A percentile compares a stretch with the other conserved stretches of the same genome.
Conservation (phyloP, 1,140 invertebrate species). For the Heliconius nattereri region DNA sequence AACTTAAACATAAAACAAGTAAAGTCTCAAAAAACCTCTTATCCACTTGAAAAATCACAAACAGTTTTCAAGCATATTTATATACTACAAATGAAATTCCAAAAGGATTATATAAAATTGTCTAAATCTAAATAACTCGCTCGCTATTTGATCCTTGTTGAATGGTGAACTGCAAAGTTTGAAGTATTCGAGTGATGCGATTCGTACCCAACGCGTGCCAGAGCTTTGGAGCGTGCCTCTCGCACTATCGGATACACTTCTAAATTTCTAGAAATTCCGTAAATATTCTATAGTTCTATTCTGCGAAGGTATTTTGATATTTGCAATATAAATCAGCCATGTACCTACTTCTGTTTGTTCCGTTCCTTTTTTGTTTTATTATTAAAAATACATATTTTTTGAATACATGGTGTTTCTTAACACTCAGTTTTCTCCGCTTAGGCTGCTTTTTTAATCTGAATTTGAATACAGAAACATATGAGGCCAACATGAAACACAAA, state of each 20-base stretch:
- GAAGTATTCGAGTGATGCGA: slow-evolving; percentile 2
- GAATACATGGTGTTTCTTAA: too few species aligned
- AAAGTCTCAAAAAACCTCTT: neutral
- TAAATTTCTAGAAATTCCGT: neutral
- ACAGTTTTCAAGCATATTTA: neutral
- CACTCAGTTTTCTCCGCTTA: too few species aligned
- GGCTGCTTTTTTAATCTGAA: too few species aligned
- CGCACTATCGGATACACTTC: neutral
- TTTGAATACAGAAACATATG: too few species aligned
- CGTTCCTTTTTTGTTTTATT: neutral
- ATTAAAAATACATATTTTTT: too few species aligned
- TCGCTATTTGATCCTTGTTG: neutral
- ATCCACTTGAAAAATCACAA: neutral
- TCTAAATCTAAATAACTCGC: neutral
- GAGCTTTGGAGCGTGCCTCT: neutral
- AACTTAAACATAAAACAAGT: too few species aligned
- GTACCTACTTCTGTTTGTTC: neutral
- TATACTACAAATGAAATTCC: neutral
- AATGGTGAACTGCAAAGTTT: neutral
- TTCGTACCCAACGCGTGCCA: neutral
- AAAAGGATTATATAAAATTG: neutral
- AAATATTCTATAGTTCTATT: neutral
- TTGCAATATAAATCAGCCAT: neutral
- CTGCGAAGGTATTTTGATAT: neutral
- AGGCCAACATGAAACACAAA: neutral